phyloP scores from a whole-genome alignment of 2,888 invertebrate genomes.

The Lottia gigantea region DNA sequence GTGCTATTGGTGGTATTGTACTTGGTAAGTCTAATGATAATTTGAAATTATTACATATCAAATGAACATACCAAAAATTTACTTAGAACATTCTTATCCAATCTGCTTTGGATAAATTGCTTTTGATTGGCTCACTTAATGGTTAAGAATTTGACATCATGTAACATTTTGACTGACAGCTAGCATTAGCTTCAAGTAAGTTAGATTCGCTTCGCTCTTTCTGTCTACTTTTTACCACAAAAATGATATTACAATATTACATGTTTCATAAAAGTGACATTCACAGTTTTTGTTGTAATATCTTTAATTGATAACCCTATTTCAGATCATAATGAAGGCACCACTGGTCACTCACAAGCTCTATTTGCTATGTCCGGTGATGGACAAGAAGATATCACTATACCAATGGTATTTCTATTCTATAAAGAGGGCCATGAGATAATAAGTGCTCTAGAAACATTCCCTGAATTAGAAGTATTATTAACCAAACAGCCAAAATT shows the following conservation, averaged over 20 bases:
- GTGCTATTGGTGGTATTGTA: constrained; percentile 87
- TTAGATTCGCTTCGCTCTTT: too few species aligned
- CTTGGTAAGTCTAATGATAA: constrained; percentile 64
- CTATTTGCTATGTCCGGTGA: constrained; percentile 98
- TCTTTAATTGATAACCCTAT: constrained; percentile 1
- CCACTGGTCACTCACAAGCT: constrained; percentile 80
- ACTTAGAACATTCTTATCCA: too few species aligned
- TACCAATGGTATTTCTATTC: constrained; percentile 92
- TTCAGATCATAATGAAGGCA: constrained; percentile 77
- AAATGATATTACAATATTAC: too few species aligned
- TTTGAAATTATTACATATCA: too few species aligned
- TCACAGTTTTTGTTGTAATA: neutral
- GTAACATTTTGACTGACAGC: too few species aligned
- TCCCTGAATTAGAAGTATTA: constrained; percentile 73
- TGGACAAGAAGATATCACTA: constrained; percentile 83
- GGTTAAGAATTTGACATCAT: too few species aligned
- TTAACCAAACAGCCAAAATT: constrained; percentile 35
- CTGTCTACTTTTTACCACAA: too few species aligned
- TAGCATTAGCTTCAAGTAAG: too few species aligned
- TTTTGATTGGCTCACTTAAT: too few species aligned
- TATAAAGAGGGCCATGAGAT: constrained; percentile 80
- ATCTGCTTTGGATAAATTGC: too few species aligned
- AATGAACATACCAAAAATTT: too few species aligned
- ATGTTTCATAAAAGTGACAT: too few species aligned
- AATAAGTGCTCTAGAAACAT: constrained; percentile 73